Evolutionary conservation across 2,888 invertebrate genomes (phyloP).

Genomic region (Diarsia dahlii): DNA sequence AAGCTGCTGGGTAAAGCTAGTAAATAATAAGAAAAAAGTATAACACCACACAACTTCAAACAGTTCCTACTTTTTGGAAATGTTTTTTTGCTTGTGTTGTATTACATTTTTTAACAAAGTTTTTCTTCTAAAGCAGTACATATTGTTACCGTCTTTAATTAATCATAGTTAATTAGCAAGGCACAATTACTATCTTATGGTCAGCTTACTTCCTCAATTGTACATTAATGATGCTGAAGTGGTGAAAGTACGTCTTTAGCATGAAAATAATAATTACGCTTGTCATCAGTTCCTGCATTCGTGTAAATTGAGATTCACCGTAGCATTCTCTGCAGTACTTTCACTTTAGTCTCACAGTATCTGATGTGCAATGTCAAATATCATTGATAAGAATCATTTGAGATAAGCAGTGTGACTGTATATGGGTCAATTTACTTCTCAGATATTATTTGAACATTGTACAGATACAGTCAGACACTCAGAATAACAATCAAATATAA

Average conservation of each 20-base stretch:
- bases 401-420: conserved; percentile 47
- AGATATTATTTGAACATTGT: conserved; percentile 28
- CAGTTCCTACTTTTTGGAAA: background rate
- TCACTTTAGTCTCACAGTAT: conserved; percentile 53
- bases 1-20: background rate
- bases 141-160: background rate
- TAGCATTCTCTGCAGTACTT: conserved; percentile 44
- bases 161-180: conserved; percentile 25
- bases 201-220: conserved; percentile 41
- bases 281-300: conserved; percentile 40
- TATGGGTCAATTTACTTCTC: conserved; percentile 43
- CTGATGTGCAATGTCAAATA: conserved; percentile 38
- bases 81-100: no score
- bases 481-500: conserved; percentile 22
- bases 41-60: background rate
- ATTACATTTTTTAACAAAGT: background rate
- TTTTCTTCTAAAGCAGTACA: conserved; percentile 4
- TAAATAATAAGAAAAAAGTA: background rate
- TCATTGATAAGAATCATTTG: conserved; percentile 54
- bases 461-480: conserved; percentile 10
- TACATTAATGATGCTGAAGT: conserved; percentile 27
- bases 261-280: conserved; percentile 44
- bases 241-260: conserved; percentile 56
- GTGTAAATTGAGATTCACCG: conserved; percentile 40
- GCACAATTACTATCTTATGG: conserved; percentile 8